Evolutionary conservation across 2,888 invertebrate species (phyloP).

Genomic region (Philhelius pedissequus): DNA sequence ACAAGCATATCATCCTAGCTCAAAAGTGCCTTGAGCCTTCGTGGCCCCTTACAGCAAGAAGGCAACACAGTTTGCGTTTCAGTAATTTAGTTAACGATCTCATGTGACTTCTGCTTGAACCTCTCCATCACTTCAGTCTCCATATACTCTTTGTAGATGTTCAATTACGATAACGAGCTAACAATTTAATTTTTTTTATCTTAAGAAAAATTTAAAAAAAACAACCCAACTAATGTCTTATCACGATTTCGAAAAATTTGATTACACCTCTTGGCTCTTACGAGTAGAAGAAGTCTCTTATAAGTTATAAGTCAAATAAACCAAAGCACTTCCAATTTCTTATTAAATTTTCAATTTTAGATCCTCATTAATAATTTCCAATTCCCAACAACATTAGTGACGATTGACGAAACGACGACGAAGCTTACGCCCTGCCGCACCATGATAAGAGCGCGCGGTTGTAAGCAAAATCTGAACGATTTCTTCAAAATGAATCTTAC

Average conservation of each 20-base stretch:
- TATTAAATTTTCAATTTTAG: not conserved
- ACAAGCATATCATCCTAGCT: too few relatives aligned
- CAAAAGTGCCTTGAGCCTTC: not conserved
- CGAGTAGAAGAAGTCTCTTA: too few relatives aligned
- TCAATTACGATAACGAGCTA: not conserved
- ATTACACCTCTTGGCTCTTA: not conserved
- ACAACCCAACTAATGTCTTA: not conserved
- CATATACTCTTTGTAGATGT: not conserved
- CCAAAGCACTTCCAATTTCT: not conserved
- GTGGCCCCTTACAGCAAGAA: not conserved
- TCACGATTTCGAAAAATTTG: not conserved
- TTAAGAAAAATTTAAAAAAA: not conserved
- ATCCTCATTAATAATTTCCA: slow-evolving; percentile 39
- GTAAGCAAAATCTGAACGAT: not conserved
- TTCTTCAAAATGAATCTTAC: not conserved
- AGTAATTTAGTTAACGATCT: not conserved
- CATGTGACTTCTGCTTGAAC: not conserved
- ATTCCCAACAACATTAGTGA: not conserved
- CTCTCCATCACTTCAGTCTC: not conserved
- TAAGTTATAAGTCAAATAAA: too few relatives aligned
- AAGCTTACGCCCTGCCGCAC: rapidly evolving
- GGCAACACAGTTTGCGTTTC: not conserved
- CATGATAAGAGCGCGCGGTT: not conserved
- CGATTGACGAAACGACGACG: not conserved
- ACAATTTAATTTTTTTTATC: not conserved